These are phyloP conservation scores for Paelopatides confundens DNA, from an alignment of 53 echinoderm and acorn worm species.

Conservation along the genomic window DNA sequence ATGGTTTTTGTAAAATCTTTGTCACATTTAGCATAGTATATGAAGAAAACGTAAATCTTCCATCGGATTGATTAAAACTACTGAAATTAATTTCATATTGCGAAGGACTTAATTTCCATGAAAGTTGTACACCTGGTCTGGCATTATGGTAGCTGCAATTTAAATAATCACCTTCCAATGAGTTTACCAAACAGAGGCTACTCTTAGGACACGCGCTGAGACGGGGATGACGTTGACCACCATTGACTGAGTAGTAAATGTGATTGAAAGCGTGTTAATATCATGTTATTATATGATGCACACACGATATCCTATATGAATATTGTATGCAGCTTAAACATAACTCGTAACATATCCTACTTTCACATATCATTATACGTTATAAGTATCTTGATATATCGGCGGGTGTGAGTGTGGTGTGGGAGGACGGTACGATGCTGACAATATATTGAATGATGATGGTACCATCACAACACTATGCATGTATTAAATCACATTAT, in stretches of 20 bases:
- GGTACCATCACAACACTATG: no score
- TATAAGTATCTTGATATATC: no score
- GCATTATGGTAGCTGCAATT: not conserved
- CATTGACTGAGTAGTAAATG: not conserved
- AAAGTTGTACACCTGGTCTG: not conserved
- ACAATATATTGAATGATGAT: no score
- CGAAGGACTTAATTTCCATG: not conserved
- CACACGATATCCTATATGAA: no score
- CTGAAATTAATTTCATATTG: not conserved
- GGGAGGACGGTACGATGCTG: no score
- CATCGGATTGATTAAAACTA: not conserved
- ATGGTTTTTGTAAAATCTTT: not conserved
- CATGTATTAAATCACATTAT: no score
- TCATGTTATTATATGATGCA: no score
- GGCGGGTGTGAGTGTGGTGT: no score
- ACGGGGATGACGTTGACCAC: not conserved
- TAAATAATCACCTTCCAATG: not conserved
- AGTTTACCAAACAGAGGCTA: not conserved
- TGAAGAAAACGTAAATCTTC: not conserved
- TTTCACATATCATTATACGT: no score
- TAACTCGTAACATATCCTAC: no score
- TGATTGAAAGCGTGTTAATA: no score
- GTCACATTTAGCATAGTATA: not conserved
- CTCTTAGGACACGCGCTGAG: not conserved
- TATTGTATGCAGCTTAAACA: no score